A percentile compares a stretch with the other conserved stretches of the same genome.
These are phyloP conservation scores for Amphiduros pacificus DNA, from an alignment of 2,888 invertebrate genomes.

Conservation along the genomic window DNA sequence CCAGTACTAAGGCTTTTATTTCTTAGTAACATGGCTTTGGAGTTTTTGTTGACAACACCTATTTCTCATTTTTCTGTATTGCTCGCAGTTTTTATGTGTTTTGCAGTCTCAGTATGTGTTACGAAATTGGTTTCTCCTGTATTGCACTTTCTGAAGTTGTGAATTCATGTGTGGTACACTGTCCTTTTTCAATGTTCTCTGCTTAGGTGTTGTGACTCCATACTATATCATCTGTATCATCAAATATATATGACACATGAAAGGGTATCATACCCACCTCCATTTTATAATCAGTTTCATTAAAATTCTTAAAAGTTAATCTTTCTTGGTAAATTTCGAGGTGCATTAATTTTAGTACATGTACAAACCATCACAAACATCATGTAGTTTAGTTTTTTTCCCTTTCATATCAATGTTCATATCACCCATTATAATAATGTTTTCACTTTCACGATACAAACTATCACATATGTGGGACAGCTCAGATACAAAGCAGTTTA, in stretches of 20 bases:
- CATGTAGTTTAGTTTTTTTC: background rate
- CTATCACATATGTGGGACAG: background rate
- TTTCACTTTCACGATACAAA: background rate
- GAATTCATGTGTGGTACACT: background rate
- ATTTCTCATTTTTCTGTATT: no score
- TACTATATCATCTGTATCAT: background rate
- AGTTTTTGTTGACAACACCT: no score
- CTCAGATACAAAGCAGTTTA: background rate
- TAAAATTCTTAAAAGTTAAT: background rate
- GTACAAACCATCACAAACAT: background rate
- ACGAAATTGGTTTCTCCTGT: background rate
- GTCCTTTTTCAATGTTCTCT: background rate
- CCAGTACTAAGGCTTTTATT: no score
- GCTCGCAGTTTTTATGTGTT: no score
- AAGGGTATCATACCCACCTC: background rate
- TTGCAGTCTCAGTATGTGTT: no score
- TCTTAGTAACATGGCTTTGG: no score
- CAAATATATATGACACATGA: background rate
- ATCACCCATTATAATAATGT: background rate
- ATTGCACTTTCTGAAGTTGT: background rate
- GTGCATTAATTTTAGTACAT: no score
- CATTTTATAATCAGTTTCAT: background rate
- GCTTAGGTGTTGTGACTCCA: no score
- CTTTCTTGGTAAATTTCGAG: no score
- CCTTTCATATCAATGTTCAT: background rate